Evolutionary conservation across 2,113 vertebrate species (phyloP), one percentile per base, ranked within the genome.

Genomic region (Paedocypris sp.): DNA sequence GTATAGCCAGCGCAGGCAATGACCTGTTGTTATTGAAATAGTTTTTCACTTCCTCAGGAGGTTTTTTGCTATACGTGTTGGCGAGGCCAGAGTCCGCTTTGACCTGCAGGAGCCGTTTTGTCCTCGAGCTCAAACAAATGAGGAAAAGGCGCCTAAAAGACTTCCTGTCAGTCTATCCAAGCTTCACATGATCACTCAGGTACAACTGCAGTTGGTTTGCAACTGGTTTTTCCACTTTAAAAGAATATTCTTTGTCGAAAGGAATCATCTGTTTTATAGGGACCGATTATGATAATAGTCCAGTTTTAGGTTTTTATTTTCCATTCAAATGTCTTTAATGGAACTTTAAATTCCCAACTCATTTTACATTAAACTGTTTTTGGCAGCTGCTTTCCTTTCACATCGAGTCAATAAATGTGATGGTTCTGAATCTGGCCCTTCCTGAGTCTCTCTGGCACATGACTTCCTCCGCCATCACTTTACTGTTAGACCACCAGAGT

Each of bases 371-470:
- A n/a, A 28, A 3, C 9, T 49, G 7, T 62, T 29, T 60, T 4
- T 31, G 7, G 15, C 68, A 97, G 92, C 76, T 95, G 12, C 79
- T 94, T 61, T 97, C 94, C 3, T 77, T 97, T 66, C 93, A 98
- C 28, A 39, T 98, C 71, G 84, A 89, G 64, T 93, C 94, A 25
- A 77, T 98, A 75, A 97, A 94, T 43, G 73, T 97, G 77, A 97
- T 98, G 87, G 91, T 97, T 41, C 80, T 97, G 67, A 93, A 96
- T 36, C 75, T 92, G 60, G 88, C 86, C 12, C 84, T 89, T 42
- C 85, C 92, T 1, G 95, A 98, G 66, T 95, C 93, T 15, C 86
- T 98, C 8, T 97, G 93, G 93, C 94, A 98, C 76, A 84, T 94
- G 86, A 91, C 91, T 1, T 77, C 92, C 50, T 83, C 87, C 43